These are phyloP conservation scores for Agonopterix subpropinquella DNA, from an alignment of 2,888 invertebrate genomes.

Conservation along the genomic window DNA sequence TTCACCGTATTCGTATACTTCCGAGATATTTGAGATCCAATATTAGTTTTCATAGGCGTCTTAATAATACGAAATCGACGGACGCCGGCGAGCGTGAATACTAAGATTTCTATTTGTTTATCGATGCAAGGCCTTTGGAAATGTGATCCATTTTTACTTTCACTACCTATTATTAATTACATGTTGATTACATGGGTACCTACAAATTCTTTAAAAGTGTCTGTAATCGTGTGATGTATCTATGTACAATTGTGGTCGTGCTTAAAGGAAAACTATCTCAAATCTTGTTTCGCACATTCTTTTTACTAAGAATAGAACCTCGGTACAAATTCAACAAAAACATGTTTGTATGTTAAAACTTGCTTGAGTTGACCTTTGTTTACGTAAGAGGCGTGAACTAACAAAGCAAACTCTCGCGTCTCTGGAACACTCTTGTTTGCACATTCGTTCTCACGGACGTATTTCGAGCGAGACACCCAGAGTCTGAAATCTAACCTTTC, in stretches of 20 bases:
- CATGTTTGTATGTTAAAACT: conserved; percentile 7
- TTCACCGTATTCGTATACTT: conserved; percentile 16
- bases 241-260: neutral
- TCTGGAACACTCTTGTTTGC: conserved; percentile 35
- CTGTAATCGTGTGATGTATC: neutral
- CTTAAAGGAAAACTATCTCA: neutral
- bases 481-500: conserved; percentile 36
- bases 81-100: conserved; percentile 33
- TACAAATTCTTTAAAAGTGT: neutral
- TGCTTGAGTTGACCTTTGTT: conserved; percentile 43
- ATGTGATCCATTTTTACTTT: conserved; percentile 48
- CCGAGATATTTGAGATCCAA: conserved; percentile 47
- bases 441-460: conserved; percentile 58
- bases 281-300: conserved; percentile 1
- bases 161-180: conserved; percentile 21
- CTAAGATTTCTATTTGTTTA: conserved; percentile 58
- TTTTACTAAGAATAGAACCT: neutral
- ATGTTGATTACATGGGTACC: conserved; percentile 5
- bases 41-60: conserved; percentile 51
- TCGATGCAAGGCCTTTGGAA: conserved; percentile 38
- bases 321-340: neutral
- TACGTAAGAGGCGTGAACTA: conserved; percentile 56
- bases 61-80: conserved; percentile 39
- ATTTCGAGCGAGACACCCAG: conserved; percentile 19
- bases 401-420: conserved; percentile 40